Evolutionary conservation across 2,888 invertebrate species (phyloP), one percentile per base, ranked within the genome.

Genomic region (Eupithecia tripunctaria): DNA sequence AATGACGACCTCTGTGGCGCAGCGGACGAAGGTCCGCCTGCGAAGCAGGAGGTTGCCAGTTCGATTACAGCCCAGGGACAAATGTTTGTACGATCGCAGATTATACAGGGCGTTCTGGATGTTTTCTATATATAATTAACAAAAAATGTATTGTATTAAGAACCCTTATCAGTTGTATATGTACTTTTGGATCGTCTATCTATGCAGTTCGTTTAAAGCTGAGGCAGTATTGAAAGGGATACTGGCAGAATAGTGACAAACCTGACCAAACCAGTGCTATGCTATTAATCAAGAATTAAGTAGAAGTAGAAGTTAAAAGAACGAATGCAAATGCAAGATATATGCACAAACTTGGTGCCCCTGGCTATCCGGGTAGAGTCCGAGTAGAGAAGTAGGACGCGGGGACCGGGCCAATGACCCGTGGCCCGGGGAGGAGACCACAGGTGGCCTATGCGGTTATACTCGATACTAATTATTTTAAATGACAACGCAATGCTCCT

Each of bases 401-500:
- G 81, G 69, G 78, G 88, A 87, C 73, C 85, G 82, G 87, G 90
- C 82, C 89, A 82, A 73, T 82, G 87, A 87, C 88, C 88, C 79
- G 80, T 79, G 79, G 81, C 78, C 81, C 82, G 78, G 75, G 79
- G 81, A 81, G 78, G 75, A 79, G 81, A 81, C 80, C 78, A 81
- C 77, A 81, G 82, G 80, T 81, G 78, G 79, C 81, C 79, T 64
- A 72, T 76, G 68, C 71, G 64, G 38, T 36, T 25, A 38, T 3
- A 63, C 18, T 64, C 38, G 47, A 68, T 65, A 36, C 5, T 56
- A 38, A 67, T 63, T 18, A 60, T 32, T 62, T 27, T 18, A 27
- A 29, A 32, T 62, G 29, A n/a, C 7, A 8, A n/a, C 7, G 15
- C 32, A 18, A 62, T 62, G 32, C 10, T 21, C 18, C 21, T 51